Base-by-base conservation (phyloP, 2,113 vertebrate species). In the Podarcis cretensis region DNA sequence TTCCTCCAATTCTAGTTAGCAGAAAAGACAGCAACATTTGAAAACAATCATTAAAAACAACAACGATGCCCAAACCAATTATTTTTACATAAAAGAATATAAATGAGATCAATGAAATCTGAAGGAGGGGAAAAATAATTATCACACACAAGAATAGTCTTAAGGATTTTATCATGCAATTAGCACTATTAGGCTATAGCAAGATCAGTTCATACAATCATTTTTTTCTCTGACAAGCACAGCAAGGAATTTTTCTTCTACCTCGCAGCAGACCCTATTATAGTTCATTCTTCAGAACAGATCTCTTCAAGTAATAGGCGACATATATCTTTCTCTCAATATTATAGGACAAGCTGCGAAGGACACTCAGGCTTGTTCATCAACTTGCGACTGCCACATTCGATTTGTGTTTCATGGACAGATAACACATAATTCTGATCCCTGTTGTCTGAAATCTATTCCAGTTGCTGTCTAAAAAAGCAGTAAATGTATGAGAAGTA, bases 391-490 rank as follows among this genome's bases (percentile, higher is more conserved):
- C 30, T 83, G 66, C 1, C 65, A 69, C 59, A 5, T 83, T 90
- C 79, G 3, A 74, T 78, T 89, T 88, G 8, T 32, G 57, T 79
- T 90, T 81, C 37, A 77, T 78, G 65, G 86, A 86, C 4, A 85
- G 40, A 71, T 18, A 91, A 82, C 32, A 89, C 68, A 81, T 80
- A 4, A n/a, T 16, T 90, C 35, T 89, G 14, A 90, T 84, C 14
- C 18, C 73, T 87, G 30, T 86, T 89, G 7, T 85, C 66, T 87
- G 75, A 88, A 85, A 90, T 84, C 77, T 88, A 87, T 87, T 90
- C 32, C 1, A 75, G 1, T 57, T 83, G 3, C 85, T 68, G 87
- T 93, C 43, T 69, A 94, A 93, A 92, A 94, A 92, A 80, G 3
- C 2, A 79, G 23, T 81, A 83, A 92, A 66, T 43, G 59, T 54